Evolutionary conservation across 1,140 invertebrate genomes (phyloP), one percentile per base, ranked within the genome.

Genomic region (Drosophila varians): DNA sequence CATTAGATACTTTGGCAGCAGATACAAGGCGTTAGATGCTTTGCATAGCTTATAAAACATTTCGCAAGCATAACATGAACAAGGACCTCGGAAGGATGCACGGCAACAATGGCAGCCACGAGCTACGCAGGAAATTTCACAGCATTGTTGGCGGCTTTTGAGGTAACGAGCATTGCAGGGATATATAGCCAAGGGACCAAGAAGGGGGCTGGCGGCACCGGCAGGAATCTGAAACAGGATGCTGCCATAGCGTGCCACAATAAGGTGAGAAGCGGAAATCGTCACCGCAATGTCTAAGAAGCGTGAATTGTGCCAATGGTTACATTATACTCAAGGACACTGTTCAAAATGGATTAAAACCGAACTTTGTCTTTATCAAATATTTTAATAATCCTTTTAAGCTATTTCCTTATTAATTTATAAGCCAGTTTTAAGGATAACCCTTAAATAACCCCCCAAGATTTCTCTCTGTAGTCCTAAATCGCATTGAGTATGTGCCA

Each of bases 231-330:
- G 8, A 16, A 31, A 25, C 11, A 28, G 31, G 14, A 31, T 18
- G 47, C 40, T 31, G 48, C 36, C 7, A 38, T 19, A 48, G 40
- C 25, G 6, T n/a, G 7, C 46, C 18, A 52, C 56, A 52, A 66
- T 70, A 49, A 58, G 53, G 38, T 58, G 31, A 42, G 34, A 38
- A 21, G 14, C 75, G 52, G 61, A 78, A 73, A 73, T 73, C 56
- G 57, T 62, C 69, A 83, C 79, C 79, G 34, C 62, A 83, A 48
- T 57, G 79, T 79, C 71, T 86, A 64, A 76, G 79, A 66, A 72
- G 79, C 74, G 71, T 83, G 75, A 83, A 84, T 84, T 74, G 62
- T 75, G 64, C 60, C 74, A 61, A 51, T 72, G 77, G 60, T 62
- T 62, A 34, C 66, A 52, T 36, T 40, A 40, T 48, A 38, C 53